These are phyloP conservation scores for Andrena cerasifolii DNA, from an alignment of 1,140 invertebrate genomes.

Conservation along the genomic window DNA sequence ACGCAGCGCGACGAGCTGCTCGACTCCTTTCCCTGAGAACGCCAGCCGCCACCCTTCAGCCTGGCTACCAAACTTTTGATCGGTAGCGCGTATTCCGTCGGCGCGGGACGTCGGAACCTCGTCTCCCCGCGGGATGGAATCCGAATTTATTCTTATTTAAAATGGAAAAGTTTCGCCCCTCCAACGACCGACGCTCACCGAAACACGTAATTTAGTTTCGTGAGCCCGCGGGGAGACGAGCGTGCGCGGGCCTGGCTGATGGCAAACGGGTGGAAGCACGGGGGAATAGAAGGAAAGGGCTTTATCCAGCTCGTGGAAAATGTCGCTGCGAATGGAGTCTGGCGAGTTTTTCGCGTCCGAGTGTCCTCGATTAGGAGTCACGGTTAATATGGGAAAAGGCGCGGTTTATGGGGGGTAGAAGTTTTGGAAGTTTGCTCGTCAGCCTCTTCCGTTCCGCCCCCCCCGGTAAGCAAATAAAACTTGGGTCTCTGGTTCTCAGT, in stretches of 20 bases:
- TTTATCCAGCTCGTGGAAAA: slow-evolving; percentile 41
- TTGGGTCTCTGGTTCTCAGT: background rate
- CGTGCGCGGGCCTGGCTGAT: background rate
- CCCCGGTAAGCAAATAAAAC: no score
- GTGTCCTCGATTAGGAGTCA: slow-evolving; percentile 42
- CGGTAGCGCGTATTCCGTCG: slow-evolving; percentile 5
- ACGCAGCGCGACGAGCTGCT: slow-evolving; percentile 28
- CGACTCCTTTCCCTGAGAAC: background rate
- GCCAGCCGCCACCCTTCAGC: background rate
- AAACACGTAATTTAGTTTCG: slow-evolving; percentile 76
- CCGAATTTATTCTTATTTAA: slow-evolving; percentile 79
- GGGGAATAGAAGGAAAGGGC: background rate
- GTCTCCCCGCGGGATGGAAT: slow-evolving; percentile 52
- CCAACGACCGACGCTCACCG: slow-evolving; percentile 51
- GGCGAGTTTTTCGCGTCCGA: slow-evolving; percentile 18
- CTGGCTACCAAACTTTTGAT: slow-evolving; percentile 11
- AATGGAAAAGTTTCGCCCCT: slow-evolving; percentile 74
- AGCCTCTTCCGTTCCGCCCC: no score
- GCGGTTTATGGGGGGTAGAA: slow-evolving; percentile 8
- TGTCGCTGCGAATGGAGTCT: slow-evolving; percentile 21
- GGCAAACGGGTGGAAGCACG: background rate
- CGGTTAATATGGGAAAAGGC: slow-evolving; percentile 28
- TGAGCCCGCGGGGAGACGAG: slow-evolving; percentile 35
- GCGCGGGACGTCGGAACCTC: background rate
- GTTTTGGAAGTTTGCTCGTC: slow-evolving; percentile 16